These are phyloP conservation scores for Umimayanthus kanabou DNA, from an alignment of 92 coral and sea anemone genomes.

Conservation along the genomic window DNA sequence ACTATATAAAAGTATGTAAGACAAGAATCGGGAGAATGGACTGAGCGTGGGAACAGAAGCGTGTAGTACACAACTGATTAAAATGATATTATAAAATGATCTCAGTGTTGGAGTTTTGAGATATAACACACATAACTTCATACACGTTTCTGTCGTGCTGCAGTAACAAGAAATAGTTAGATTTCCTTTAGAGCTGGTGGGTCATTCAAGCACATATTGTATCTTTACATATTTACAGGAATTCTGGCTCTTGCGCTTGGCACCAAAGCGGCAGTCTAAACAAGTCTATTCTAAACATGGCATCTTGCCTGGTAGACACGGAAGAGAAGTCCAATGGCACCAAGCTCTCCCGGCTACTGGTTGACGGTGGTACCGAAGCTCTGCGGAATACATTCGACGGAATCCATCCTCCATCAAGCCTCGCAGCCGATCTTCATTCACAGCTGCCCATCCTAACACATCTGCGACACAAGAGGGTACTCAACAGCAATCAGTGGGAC, in stretches of 20 bases:
- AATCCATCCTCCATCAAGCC: slow-evolving; percentile 41
- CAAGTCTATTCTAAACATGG: slow-evolving; percentile 19
- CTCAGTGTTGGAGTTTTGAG: too few species aligned
- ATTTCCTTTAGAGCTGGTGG: neutral
- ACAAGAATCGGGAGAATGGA: too few species aligned
- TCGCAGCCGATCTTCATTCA: slow-evolving; percentile 15
- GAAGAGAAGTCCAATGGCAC: slow-evolving; percentile 41
- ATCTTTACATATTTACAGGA: neutral
- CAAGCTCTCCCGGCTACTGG: slow-evolving; percentile 51
- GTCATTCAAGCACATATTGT: too few species aligned
- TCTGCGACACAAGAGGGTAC: slow-evolving; percentile 39
- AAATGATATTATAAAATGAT: too few species aligned
- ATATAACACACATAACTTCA: too few species aligned
- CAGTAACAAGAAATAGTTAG: too few species aligned
- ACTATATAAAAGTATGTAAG: too few species aligned
- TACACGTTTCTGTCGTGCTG: too few species aligned
- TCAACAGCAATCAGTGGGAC: slow-evolving; percentile 60
- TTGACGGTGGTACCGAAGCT: slow-evolving; percentile 55
- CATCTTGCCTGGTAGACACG: slow-evolving; percentile 44
- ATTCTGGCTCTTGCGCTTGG: neutral
- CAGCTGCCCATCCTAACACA: slow-evolving; percentile 24
- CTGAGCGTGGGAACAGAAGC: too few species aligned
- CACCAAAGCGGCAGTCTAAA: neutral
- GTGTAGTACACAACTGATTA: too few species aligned
- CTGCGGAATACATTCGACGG: slow-evolving; percentile 46